Evolutionary conservation across 2,113 vertebrate species (phyloP).

Genomic region (Gymnarchus niloticus): DNA sequence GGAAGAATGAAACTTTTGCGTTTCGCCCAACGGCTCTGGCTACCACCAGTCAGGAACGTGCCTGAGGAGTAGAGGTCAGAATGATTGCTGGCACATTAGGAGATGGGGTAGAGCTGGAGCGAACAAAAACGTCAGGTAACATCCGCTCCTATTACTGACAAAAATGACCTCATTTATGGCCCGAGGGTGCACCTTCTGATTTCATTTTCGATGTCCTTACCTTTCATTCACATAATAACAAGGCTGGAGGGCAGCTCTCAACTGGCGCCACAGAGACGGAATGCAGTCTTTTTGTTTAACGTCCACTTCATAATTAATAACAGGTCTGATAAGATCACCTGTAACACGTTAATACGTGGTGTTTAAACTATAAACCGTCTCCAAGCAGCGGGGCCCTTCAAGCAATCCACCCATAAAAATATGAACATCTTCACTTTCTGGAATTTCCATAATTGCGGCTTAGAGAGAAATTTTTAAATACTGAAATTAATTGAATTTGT

Average conservation of each 20-base stretch:
- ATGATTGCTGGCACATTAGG: slow-evolving; percentile 37
- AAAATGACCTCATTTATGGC: slow-evolving; percentile 36
- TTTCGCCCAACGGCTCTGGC: neutral
- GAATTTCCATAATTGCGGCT: neutral
- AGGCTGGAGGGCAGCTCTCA: slow-evolving; percentile 38
- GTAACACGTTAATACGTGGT: neutral
- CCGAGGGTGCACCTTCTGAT: slow-evolving; percentile 47
- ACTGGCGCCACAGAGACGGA: neutral
- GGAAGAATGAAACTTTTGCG: neutral
- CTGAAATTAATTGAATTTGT: neutral
- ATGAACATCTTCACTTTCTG: neutral
- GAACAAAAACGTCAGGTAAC: slow-evolving; percentile 29
- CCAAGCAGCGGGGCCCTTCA: neutral
- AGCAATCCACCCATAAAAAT: neutral
- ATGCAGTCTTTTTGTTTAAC: neutral
- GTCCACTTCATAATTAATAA: neutral
- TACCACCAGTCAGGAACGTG: neutral
- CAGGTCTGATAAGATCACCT: neutral
- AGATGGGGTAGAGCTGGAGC: slow-evolving; percentile 18
- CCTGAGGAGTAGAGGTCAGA: slow-evolving; percentile 19
- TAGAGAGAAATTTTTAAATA: neutral
- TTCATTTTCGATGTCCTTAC: slow-evolving; percentile 58
- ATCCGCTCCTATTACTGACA: slow-evolving; percentile 34
- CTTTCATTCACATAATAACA: slow-evolving; percentile 49
- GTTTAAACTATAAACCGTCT: neutral